A percentile compares a stretch with the other conserved stretches of the same genome.
Evolutionary conservation across 2,113 vertebrate genomes (phyloP).

Genomic region (human): GRCh38 chr11:80756001-80756500

Average conservation of each 20-base stretch:
- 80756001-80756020: constrained; percentile 6
- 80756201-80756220: neutral
- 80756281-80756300: neutral
- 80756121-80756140: neutral
- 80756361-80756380: neutral
- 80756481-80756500: neutral
- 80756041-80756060: neutral
- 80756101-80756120: neutral
- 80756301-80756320: neutral
- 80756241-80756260: neutral
- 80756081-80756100: constrained; percentile 20
- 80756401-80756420: neutral
- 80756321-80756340: neutral
- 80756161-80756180: neutral
- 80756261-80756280: neutral
- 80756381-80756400: neutral
- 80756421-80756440: neutral
- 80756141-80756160: neutral
- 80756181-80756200: neutral
- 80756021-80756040: neutral
- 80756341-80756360: neutral
- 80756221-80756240: neutral
- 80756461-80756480: neutral
- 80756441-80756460: too few species aligned
- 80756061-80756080: neutral